These are phyloP conservation scores for Nannospalax galili DNA, from an alignment of 2,113 vertebrate species.

Conservation along the genomic window DNA sequence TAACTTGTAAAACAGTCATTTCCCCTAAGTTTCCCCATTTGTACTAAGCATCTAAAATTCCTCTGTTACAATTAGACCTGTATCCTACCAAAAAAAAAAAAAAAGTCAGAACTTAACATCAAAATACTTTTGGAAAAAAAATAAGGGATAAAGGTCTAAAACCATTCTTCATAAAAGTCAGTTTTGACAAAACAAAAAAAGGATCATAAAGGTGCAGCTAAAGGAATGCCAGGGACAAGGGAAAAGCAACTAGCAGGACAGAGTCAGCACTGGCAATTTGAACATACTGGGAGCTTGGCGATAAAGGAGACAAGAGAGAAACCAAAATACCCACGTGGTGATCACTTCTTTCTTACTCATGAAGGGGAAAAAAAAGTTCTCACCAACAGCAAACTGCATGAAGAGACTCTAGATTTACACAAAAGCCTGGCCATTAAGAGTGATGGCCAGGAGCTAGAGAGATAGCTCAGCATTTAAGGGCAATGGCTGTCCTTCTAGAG, in stretches of 20 bases:
- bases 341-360: neutral
- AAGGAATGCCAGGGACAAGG: neutral
- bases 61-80: neutral
- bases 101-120: constrained; percentile 23
- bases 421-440: neutral
- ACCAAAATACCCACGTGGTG: neutral
- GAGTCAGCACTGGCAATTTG: too few relatives aligned
- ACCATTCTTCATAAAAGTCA: neutral
- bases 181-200: neutral
- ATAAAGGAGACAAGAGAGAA: neutral
- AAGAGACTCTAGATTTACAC: neutral
- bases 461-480: too few relatives aligned
- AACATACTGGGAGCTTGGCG: neutral
- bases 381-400: neutral
- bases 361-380: neutral
- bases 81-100: neutral
- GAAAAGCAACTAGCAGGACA: neutral
- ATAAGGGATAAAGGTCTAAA: neutral
- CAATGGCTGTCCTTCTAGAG: too few relatives aligned
- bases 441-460: too few relatives aligned
- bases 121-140: neutral
- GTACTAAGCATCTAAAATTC: neutral
- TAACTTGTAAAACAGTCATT: neutral
- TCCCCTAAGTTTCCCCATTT: neutral
- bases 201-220: neutral